phyloP scores from a whole-genome alignment of 2,113 vertebrate species.

The Seriola aureovittata region DNA sequence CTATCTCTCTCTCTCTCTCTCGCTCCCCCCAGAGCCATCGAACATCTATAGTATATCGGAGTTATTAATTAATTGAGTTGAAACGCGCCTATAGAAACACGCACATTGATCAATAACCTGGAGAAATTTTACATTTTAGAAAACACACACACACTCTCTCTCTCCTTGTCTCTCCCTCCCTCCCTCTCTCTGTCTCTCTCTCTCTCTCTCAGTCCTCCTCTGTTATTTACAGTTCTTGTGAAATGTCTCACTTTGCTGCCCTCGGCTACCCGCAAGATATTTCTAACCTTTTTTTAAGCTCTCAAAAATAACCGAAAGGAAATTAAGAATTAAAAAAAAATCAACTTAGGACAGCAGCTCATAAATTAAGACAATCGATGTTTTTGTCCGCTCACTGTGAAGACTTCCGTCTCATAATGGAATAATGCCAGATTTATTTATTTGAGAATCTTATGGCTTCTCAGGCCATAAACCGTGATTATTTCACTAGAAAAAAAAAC shows the following conservation, averaged over 20 bases:
- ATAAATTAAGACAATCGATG: constrained; percentile 84
- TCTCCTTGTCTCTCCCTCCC: constrained; percentile 2
- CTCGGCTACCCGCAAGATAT: constrained; percentile 74
- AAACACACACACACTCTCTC: constrained; percentile 5
- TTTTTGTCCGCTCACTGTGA: constrained; percentile 82
- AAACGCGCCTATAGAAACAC: constrained; percentile 31
- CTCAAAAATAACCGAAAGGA: constrained; percentile 66
- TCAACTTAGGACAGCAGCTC: constrained; percentile 28
- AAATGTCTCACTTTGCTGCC: constrained; percentile 83
- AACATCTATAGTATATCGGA: constrained; percentile 30
- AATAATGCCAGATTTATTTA: constrained; percentile 91
- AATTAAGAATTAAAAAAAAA: constrained; percentile 76
- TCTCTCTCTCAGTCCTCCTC: constrained; percentile 39
- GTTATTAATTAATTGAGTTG: constrained; percentile 53
- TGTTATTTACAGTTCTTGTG: constrained; percentile 81
- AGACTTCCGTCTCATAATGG: constrained; percentile 86
- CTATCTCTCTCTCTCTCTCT: constrained; percentile 53
- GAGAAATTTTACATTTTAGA: constrained; percentile 35
- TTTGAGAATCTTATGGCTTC: constrained; percentile 84
- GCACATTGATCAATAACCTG: constrained; percentile 51
- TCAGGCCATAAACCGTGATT: constrained; percentile 83
- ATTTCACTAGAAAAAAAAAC: constrained; percentile 84
- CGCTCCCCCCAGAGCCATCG: constrained; percentile 38
- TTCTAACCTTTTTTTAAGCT: constrained; percentile 52
- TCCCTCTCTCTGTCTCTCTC: constrained; percentile 2